Conservation (phyloP, 2,797 vertebrate species). For the Mus caroli region DNA sequence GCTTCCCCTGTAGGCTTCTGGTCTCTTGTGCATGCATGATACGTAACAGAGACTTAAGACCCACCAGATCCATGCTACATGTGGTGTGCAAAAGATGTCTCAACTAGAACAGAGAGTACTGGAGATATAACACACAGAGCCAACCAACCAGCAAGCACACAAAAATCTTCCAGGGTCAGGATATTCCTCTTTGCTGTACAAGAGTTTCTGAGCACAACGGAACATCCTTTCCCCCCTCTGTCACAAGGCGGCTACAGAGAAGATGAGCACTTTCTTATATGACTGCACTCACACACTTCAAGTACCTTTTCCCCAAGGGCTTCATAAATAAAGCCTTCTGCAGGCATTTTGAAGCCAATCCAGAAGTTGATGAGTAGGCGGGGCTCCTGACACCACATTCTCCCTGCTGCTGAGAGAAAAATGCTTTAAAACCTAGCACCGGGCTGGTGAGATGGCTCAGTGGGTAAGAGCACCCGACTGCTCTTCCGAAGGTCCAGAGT, state of each 20-base stretch:
- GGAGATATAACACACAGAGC: not conserved
- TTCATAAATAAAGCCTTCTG: conserved; percentile 25
- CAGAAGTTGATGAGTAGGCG: not conserved
- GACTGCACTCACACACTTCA: not conserved
- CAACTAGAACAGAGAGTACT: not conserved
- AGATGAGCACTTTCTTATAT: not conserved
- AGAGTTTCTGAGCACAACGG: not conserved
- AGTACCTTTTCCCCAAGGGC: not conserved
- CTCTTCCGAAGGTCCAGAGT: too few species aligned
- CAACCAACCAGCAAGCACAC: not conserved
- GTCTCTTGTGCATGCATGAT: not conserved
- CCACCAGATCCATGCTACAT: not conserved
- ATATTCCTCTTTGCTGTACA: not conserved
- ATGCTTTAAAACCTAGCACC: not conserved
- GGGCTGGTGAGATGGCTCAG: too few species aligned
- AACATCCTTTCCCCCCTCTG: not conserved
- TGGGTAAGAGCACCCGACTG: too few species aligned
- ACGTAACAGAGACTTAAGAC: not conserved
- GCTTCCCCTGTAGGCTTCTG: not conserved
- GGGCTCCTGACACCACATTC: not conserved
- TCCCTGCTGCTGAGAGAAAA: not conserved
- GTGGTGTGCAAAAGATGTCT: not conserved
- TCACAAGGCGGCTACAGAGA: not conserved
- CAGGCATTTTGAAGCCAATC: not conserved
- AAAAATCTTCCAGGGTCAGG: not conserved